Conservation (phyloP, 2,797 vertebrate genomes). For the Smutsia temminckii region DNA sequence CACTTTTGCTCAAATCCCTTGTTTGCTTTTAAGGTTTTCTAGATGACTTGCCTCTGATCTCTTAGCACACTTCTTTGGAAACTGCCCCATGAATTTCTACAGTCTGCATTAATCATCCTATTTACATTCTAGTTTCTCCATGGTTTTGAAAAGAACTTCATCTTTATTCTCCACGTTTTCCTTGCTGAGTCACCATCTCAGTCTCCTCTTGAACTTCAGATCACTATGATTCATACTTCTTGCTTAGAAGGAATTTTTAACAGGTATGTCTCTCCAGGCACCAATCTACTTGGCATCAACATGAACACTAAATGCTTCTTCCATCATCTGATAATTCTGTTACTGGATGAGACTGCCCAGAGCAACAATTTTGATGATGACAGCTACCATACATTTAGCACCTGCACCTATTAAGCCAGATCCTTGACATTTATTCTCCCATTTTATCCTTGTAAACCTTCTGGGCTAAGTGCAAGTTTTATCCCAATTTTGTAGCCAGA, state of each 20-base stretch:
- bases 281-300: neutral
- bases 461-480: neutral
- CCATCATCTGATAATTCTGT: neutral
- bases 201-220: neutral
- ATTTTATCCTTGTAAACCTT: constrained; percentile 39
- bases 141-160: constrained; percentile 42
- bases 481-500: constrained; percentile 4
- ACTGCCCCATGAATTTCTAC: constrained; percentile 13
- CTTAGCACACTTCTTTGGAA: constrained; percentile 13
- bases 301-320: neutral
- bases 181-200: constrained; percentile 25
- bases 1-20: neutral
- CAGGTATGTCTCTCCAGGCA: neutral
- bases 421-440: neutral
- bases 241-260: constrained; percentile 53
- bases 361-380: constrained; percentile 27
- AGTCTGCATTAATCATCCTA: constrained; percentile 33
- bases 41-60: constrained; percentile 5
- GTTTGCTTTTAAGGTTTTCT: constrained; percentile 54
- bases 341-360: neutral
- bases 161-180: constrained; percentile 53
- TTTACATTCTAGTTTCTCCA: constrained; percentile 41
- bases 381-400: neutral
- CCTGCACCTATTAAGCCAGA: neutral
- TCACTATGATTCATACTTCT: constrained; percentile 2